Evolutionary conservation across 2,888 invertebrate species (phyloP).

Genomic region (Phortica magna): DNA sequence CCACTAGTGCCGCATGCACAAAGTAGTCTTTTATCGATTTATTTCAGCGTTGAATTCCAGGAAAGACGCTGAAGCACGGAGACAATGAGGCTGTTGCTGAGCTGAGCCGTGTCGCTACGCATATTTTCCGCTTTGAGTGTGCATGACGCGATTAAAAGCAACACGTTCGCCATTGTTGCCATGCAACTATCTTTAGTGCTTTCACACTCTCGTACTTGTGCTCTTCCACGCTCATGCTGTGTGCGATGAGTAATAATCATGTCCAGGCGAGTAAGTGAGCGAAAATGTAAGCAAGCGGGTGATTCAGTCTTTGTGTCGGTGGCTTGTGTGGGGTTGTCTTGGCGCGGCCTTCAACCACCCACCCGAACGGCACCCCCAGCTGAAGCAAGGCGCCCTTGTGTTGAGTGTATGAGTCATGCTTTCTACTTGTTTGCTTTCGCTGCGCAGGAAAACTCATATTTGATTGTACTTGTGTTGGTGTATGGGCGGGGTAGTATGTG

Average conservation of each 20-base stretch:
- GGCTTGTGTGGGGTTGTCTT: conserved; percentile 8
- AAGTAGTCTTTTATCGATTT: too few species aligned
- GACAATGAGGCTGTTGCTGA: not conserved
- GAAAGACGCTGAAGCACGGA: not conserved
- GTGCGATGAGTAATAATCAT: conserved; percentile 25
- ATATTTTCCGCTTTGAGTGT: not conserved
- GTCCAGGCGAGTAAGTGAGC: not conserved
- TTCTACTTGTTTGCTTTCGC: conserved; percentile 5
- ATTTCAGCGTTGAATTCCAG: not conserved
- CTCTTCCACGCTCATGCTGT: not conserved
- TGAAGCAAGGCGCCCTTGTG: not conserved
- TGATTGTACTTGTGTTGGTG: not conserved
- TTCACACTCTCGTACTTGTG: not conserved
- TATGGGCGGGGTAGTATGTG: not conserved
- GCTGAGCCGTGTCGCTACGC: not conserved
- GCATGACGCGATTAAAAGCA: not conserved
- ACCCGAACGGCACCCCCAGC: not conserved
- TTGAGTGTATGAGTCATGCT: conserved; percentile 28
- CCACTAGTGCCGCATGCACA: too few species aligned
- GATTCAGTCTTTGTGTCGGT: not conserved
- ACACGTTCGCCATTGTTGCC: not conserved
- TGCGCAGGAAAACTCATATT: not conserved
- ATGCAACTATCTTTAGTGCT: not conserved
- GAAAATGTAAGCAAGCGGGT: not conserved
- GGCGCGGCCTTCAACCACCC: not conserved